phyloP scores from a whole-genome alignment of 1,140 invertebrate species.

The Magallana gigas region DNA sequence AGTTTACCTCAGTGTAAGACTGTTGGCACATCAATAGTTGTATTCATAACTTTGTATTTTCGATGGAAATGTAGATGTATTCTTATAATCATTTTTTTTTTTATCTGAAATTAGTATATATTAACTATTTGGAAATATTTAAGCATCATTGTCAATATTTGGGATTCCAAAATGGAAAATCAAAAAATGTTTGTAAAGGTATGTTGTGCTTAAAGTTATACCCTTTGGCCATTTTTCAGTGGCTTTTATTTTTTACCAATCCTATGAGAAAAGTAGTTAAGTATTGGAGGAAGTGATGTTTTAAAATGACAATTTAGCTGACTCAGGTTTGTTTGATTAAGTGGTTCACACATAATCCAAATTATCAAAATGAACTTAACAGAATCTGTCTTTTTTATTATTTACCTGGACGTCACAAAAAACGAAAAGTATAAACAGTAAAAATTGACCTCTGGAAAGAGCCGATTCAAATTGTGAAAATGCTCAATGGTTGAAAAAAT shows the following conservation, averaged over 20 bases:
- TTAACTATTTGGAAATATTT: background rate
- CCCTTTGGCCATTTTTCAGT: background rate
- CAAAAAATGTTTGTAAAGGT: background rate
- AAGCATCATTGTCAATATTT: background rate
- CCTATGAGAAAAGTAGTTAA: constrained; percentile 1
- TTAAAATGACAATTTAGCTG: background rate
- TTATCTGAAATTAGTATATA: background rate
- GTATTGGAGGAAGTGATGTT: background rate
- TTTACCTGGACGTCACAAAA: no score
- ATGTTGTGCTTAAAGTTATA: background rate
- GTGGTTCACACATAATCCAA: no score
- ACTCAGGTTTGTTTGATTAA: no score
- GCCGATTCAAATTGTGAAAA: no score
- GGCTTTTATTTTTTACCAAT: background rate
- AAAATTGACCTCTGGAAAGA: no score
- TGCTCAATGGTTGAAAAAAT: no score
- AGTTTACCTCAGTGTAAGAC: no score
- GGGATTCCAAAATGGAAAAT: background rate
- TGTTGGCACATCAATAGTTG: background rate
- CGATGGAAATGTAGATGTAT: background rate
- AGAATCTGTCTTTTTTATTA: no score
- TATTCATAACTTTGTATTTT: background rate
- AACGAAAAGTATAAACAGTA: no score
- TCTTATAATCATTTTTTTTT: background rate
- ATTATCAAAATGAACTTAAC: no score